Conservation (phyloP, 2,113 vertebrate genomes). For the Cyrtonyx montezumae region DNA sequence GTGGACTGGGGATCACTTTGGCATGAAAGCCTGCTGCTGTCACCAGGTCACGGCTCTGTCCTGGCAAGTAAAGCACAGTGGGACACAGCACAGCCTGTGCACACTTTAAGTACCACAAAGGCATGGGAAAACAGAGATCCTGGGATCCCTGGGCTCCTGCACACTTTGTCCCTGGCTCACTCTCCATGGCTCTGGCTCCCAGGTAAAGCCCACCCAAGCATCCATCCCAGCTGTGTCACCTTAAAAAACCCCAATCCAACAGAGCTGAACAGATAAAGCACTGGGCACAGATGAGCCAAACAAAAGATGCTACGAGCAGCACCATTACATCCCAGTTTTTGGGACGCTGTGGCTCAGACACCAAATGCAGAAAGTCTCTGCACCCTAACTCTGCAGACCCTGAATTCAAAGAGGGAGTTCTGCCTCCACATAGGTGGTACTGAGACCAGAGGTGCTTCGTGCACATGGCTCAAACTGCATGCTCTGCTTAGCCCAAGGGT, state of each 20-base stretch:
- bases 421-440: background rate
- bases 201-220: background rate
- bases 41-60: background rate
- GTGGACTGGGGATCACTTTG: background rate
- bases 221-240: background rate
- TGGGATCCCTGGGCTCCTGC: background rate
- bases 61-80: background rate
- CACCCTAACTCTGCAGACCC: background rate
- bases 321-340: background rate
- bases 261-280: background rate
- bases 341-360: background rate
- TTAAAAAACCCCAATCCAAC: background rate
- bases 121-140: background rate
- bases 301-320: background rate
- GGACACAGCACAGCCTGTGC: background rate
- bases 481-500: rapidly evolving
- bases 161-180: background rate
- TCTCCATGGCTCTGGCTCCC: background rate
- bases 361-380: background rate
- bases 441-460: background rate
- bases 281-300: rapidly evolving
- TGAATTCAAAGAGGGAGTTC: background rate
- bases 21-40: background rate
- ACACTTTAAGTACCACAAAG: background rate
- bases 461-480: background rate